phyloP scores from a whole-genome alignment of 1,140 invertebrate species.

The Eufriesea mexicana region DNA sequence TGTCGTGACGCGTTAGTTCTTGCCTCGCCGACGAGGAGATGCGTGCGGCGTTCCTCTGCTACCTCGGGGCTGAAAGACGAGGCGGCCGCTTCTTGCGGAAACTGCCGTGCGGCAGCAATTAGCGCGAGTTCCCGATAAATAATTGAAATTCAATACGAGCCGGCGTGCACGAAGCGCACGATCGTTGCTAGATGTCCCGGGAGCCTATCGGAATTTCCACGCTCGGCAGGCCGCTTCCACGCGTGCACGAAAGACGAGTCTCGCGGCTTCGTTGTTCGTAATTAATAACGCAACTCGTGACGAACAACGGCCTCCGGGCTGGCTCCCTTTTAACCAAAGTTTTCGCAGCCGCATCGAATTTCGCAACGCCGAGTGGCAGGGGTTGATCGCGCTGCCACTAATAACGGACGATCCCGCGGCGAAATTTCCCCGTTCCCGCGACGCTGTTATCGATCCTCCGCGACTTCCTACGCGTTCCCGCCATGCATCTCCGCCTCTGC shows the following conservation, averaged over 20 bases:
- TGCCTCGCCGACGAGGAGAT: constrained; percentile 32
- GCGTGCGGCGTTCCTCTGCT: constrained; percentile 29
- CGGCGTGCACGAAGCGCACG: neutral
- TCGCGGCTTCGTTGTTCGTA: constrained; percentile 39
- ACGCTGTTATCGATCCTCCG: constrained; percentile 32
- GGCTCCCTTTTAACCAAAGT: constrained; percentile 61
- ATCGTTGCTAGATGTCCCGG: neutral
- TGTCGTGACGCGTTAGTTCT: constrained; percentile 54
- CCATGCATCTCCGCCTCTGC: neutral
- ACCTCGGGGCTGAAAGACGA: constrained; percentile 38
- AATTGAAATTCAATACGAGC: constrained; percentile 75
- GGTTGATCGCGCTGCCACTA: constrained; percentile 23
- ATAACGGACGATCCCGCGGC: constrained; percentile 1
- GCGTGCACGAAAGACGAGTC: constrained; percentile 3
- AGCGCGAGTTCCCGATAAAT: constrained; percentile 72
- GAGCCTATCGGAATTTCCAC: constrained; percentile 40
- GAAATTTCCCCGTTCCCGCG: neutral
- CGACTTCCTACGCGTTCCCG: neutral
- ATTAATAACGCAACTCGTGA: constrained; percentile 55
- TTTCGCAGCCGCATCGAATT: constrained; percentile 70
- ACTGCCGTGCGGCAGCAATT: constrained; percentile 65
- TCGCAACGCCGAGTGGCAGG: constrained; percentile 34
- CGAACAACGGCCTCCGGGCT: constrained; percentile 11
- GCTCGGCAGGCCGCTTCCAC: neutral
- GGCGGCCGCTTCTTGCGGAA: constrained; percentile 64